These are phyloP conservation scores for Drosophila aldrichi DNA, from an alignment of 2,888 invertebrate genomes.

Conservation along the genomic window DNA sequence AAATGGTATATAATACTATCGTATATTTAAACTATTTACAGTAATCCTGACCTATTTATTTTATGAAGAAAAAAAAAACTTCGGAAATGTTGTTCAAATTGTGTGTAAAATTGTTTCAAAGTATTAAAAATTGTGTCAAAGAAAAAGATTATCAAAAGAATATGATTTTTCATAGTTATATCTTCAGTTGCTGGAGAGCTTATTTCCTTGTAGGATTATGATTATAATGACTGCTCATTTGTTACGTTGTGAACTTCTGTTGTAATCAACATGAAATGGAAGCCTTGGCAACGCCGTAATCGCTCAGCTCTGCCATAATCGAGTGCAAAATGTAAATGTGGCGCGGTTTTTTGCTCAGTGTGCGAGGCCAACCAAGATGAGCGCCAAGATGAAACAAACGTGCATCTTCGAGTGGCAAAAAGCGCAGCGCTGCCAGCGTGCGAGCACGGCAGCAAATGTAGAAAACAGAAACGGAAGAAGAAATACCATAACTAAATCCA, in stretches of 20 bases:
- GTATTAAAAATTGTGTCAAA: too few species aligned
- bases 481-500: constrained; percentile 81
- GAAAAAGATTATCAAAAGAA: too few species aligned
- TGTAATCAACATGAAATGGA: constrained; percentile 45
- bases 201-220: constrained; percentile 38
- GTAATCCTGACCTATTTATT: too few species aligned
- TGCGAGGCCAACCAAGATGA: constrained; percentile 45
- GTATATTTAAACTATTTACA: too few species aligned
- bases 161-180: not conserved
- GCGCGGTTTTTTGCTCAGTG: constrained; percentile 70
- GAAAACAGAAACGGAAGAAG: constrained; percentile 60
- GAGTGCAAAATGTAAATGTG: constrained; percentile 57
- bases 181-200: constrained; percentile 39
- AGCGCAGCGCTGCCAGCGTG: constrained; percentile 66
- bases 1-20: too few species aligned
- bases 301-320: constrained; percentile 34
- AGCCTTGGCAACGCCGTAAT: not conserved
- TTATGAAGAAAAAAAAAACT: too few species aligned
- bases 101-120: too few species aligned
- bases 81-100: too few species aligned
- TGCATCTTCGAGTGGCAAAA: constrained; percentile 55
- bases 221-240: constrained; percentile 60
- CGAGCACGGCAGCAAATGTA: constrained; percentile 37
- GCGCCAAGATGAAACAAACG: constrained; percentile 60
- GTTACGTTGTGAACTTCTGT: constrained; percentile 44